These are phyloP conservation scores for Varecia variegata DNA, from an alignment of 2,797 vertebrate species.

Conservation along the genomic window DNA sequence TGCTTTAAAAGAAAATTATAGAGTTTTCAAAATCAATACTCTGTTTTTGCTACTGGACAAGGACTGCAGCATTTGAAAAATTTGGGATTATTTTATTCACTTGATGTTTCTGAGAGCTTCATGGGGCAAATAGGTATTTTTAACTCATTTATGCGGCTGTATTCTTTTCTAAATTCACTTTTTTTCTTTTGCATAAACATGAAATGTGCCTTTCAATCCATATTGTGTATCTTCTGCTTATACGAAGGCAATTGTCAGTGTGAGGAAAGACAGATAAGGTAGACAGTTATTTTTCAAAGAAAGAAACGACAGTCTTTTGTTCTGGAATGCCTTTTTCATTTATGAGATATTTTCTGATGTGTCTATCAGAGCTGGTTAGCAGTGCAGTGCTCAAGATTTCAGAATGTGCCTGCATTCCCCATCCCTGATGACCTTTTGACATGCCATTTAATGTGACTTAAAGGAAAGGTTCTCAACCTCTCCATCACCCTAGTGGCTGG, in stretches of 20 bases:
- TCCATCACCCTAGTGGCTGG: background rate
- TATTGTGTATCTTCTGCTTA: constrained; percentile 56
- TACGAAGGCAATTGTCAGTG: constrained; percentile 77
- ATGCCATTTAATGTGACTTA: background rate
- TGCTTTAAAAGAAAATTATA: background rate
- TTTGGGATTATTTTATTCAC: background rate
- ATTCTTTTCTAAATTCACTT: background rate
- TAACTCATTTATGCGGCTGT: background rate
- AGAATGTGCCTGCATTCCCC: background rate
- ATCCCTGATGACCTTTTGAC: constrained; percentile 4
- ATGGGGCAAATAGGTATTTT: background rate
- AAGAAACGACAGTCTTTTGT: constrained; percentile 74
- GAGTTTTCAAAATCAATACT: background rate
- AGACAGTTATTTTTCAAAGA: constrained; percentile 74
- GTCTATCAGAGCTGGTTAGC: constrained; percentile 6
- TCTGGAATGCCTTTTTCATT: constrained; percentile 78
- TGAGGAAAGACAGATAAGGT: constrained; percentile 75
- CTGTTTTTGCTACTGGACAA: background rate
- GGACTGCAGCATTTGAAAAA: background rate
- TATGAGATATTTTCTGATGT: constrained; percentile 44
- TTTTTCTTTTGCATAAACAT: constrained; percentile 54
- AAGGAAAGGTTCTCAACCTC: background rate
- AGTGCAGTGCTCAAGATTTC: background rate
- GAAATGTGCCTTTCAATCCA: constrained; percentile 35
- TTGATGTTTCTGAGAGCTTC: background rate